Evolutionary conservation across 2,797 vertebrate genomes (phyloP).

Genomic region (Xiphorhynchus erythropygius): DNA sequence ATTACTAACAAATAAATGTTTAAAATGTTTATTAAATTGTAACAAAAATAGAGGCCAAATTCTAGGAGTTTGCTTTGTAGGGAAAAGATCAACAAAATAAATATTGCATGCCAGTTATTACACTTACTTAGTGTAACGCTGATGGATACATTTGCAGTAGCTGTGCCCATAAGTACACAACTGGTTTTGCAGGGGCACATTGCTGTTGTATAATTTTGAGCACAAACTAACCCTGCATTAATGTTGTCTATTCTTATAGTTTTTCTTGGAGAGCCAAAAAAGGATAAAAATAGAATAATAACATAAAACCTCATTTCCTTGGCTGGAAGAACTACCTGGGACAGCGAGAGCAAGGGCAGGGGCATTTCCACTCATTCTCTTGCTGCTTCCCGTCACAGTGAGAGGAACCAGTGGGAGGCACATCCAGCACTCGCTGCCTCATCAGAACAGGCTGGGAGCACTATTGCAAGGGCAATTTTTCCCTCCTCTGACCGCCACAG

Average conservation of each 20-base stretch:
- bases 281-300: neutral
- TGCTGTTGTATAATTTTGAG: neutral
- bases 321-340: neutral
- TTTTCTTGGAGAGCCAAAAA: neutral
- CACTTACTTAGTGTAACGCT: neutral
- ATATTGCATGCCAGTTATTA: neutral
- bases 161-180: neutral
- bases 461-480: neutral
- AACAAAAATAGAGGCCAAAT: neutral
- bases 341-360: neutral
- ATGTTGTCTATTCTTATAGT: neutral
- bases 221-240: rapidly evolving
- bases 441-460: neutral
- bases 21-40: neutral
- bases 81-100: neutral
- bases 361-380: rapidly evolving
- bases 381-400: neutral
- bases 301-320: neutral
- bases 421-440: rapidly evolving
- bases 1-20: neutral
- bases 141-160: neutral
- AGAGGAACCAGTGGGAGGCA: neutral
- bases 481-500: neutral
- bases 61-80: neutral
- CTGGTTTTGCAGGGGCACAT: neutral